Base-by-base conservation (phyloP, 2,797 vertebrate species). In the Typhlichthys subterraneus region DNA sequence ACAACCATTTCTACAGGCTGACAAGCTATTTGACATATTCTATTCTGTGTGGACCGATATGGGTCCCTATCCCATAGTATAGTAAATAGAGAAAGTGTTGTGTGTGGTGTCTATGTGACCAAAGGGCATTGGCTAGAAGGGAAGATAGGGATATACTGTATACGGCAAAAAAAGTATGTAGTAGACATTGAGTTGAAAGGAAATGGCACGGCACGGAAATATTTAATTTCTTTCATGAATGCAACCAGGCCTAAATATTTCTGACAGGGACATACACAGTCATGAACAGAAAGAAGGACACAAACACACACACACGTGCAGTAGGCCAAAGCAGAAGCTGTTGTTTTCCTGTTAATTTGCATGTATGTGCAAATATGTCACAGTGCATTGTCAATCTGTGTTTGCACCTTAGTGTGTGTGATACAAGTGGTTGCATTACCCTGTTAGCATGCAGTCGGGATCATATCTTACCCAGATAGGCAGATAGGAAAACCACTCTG, bases 401-500 rank as follows among this genome's bases (percentile, higher is more conserved):
- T 23, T 23, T 59, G 54, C 53, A 45, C 3, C 1, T 68, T 11
- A 53, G 53, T 61, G 47, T 2, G 51, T 61, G 13, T 8, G 19
- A 8, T 58, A 50, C 62, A 76, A 71, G 52, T 68, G 70, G 69
- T 69, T 70, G 65, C 80, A 83, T 88, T 85, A 82, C 63, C 69
- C 83, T 87, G 84, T 87, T 84, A 87, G 65, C 74, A 65, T 71
- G 65, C 50, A 68, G 70, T 62, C 49, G 47, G 48, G 62, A 77
- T 87, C 86, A 88, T 91, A 91, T 89, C 87, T 91, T 85, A 81
- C 76, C 69, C 75, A 85, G 87, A 87, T 82, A 79, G 69, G 81
- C 83, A 83, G 87, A 85, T 84, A 80, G 86, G 80, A 90, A 87
- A 86, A 88, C 84, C 80, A 77, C 83, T 80, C 76, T 65, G 66